phyloP scores from a whole-genome alignment of 2,113 vertebrate genomes.

The Catagonus wagneri region DNA sequence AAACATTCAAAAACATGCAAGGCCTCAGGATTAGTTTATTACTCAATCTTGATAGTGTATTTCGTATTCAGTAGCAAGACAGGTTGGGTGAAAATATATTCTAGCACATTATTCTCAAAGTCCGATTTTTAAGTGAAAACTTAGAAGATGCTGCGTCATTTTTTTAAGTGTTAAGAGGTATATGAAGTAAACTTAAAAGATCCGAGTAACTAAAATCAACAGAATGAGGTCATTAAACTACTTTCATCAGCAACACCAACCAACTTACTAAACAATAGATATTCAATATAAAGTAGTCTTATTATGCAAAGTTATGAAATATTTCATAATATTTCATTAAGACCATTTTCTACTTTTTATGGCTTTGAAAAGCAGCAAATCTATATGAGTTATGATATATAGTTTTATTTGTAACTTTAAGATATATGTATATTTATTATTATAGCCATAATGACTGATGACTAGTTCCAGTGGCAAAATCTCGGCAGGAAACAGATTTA shows the following conservation, averaged over 20 bases:
- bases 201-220: background rate
- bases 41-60: background rate
- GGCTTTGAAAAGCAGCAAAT: slow-evolving; percentile 66
- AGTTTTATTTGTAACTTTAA: slow-evolving; percentile 81
- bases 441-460: slow-evolving; percentile 71
- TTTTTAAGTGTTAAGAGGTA: slow-evolving; percentile 1
- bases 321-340: slow-evolving; percentile 45
- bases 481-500: slow-evolving; percentile 89
- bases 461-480: slow-evolving; percentile 86
- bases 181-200: slow-evolving; percentile 33
- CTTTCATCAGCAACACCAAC: background rate
- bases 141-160: background rate
- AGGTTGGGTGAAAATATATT: slow-evolving; percentile 2
- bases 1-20: background rate
- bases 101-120: background rate
- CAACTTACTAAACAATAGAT: slow-evolving; percentile 19
- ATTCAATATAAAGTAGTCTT: background rate
- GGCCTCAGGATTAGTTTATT: background rate
- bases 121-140: background rate
- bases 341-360: slow-evolving; percentile 52
- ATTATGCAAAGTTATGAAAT: slow-evolving; percentile 35
- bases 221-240: background rate
- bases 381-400: slow-evolving; percentile 59
- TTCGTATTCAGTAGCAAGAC: background rate
- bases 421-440: slow-evolving; percentile 83